Evolutionary conservation across 2,113 vertebrate genomes (phyloP), one percentile per base, ranked within the genome.

Genomic region (Lontra canadensis): DNA sequence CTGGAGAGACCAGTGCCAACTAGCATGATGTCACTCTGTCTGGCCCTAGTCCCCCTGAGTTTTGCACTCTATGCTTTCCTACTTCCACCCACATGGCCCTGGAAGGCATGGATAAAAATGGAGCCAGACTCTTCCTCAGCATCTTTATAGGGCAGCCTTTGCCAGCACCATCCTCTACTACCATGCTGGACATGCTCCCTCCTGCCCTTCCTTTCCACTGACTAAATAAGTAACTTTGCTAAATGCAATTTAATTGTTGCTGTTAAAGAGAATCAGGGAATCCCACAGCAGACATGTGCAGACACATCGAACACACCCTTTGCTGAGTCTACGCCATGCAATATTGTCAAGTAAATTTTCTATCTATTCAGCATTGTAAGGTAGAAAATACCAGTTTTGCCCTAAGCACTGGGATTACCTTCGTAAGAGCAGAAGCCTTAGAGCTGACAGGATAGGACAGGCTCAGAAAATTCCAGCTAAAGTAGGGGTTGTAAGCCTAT

Each of bases 381-480:
- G 47, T 12, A 82, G 73, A 36, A 95, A 84, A n/a, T 44, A 34
- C n/a, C 2, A 2, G 44, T 18, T 76, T 73, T 71, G 14, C 81
- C 14, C 42, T 76, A 47, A 90, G 61, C 52, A 31, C 78, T 55
- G 69, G 69, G 78, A 88, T 79, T 31, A 87, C 59, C 34, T 85
- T 29, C 10, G 2, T 61, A 61, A 73, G 89, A 55, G 36, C 42
- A 79, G 57, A 90, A 63, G 67, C 80, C 67, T 18, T 10, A 20
- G 36, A 20, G 2, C 65, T 57, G 39, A 73, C 81, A 44, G 36
- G 86, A 82, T 14, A 4, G 31, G 63, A 88, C 61, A 84, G 55
- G 78, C 3, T 34, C 29, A 15, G 82, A 39, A 90, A 73, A 88
- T 88, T 55, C 76, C 69, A 79, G 39, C 23, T 59, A 23, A 90